phyloP scores from a whole-genome alignment of 2,888 invertebrate species.

The Stenodema calcarata region DNA sequence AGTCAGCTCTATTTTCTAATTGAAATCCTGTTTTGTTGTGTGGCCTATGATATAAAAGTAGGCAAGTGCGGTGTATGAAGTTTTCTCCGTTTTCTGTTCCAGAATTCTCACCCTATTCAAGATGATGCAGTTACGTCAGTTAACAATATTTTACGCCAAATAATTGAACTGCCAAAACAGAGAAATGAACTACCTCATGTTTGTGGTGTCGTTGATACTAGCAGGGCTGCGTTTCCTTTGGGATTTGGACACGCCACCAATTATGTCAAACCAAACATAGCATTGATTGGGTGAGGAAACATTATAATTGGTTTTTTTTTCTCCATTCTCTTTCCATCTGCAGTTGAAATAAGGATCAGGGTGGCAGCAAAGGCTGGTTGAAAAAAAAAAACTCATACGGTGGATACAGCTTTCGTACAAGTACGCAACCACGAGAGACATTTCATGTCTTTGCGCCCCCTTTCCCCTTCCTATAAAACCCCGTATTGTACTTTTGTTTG shows the following conservation, averaged over 20 bases:
- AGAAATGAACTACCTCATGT: constrained; percentile 19
- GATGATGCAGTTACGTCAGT: neutral
- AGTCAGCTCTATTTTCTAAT: too few relatives aligned
- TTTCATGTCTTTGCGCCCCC: too few relatives aligned
- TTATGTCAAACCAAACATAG: constrained; percentile 83
- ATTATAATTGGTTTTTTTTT: neutral
- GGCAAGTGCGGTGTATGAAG: neutral
- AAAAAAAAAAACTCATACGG: too few relatives aligned
- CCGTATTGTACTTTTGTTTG: too few relatives aligned
- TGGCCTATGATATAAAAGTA: too few relatives aligned
- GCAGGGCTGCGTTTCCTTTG: constrained; percentile 89
- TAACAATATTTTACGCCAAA: neutral
- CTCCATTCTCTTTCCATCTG: too few relatives aligned
- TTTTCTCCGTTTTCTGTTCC: neutral
- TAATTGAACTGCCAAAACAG: neutral
- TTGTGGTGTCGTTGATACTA: constrained; percentile 66
- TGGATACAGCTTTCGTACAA: too few relatives aligned
- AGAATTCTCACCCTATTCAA: constrained; percentile 32
- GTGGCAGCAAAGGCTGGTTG: too few relatives aligned
- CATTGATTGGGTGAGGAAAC: constrained; percentile 78
- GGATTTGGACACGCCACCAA: constrained; percentile 88
- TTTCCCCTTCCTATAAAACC: too few relatives aligned
- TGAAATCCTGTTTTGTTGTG: too few relatives aligned
- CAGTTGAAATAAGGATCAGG: too few relatives aligned
- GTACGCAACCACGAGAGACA: too few relatives aligned